phyloP scores from a whole-genome alignment of 2,113 vertebrate species.

The Engystomops pustulosus region DNA sequence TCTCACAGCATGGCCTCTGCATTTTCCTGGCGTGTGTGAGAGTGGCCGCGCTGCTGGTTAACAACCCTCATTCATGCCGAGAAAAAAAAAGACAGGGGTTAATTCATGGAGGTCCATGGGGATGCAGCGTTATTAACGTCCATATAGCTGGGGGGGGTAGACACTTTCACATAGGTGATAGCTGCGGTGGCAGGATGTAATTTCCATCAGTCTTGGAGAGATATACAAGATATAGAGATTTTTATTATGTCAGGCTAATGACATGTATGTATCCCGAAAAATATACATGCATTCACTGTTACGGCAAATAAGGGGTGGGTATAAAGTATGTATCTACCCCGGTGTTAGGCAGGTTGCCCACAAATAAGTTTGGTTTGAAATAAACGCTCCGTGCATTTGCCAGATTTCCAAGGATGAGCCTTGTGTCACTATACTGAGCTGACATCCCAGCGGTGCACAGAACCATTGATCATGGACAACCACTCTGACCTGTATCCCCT shows the following conservation, averaged over 20 bases:
- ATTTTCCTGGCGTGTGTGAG: not conserved
- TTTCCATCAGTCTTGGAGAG: not conserved
- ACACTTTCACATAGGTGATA: not conserved
- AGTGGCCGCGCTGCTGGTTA: not conserved
- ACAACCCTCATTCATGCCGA: not conserved
- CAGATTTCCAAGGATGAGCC: too few relatives aligned
- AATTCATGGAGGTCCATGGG: slow-evolving; percentile 23
- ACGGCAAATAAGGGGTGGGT: too few relatives aligned
- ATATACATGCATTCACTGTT: too few relatives aligned
- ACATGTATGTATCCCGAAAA: too few relatives aligned
- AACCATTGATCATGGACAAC: too few relatives aligned
- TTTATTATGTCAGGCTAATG: not conserved
- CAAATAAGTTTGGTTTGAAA: too few relatives aligned
- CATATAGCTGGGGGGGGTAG: not conserved
- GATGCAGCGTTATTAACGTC: slow-evolving; percentile 6
- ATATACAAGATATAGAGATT: not conserved
- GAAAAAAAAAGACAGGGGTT: slow-evolving; percentile 15
- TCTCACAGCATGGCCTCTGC: slow-evolving; percentile 35
- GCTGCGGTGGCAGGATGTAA: not conserved
- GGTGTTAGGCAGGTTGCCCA: too few relatives aligned
- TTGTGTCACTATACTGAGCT: too few relatives aligned
- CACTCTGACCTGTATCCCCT: too few relatives aligned
- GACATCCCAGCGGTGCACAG: too few relatives aligned
- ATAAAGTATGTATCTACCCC: too few relatives aligned
- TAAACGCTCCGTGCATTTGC: too few relatives aligned